A percentile compares a stretch with the other conserved stretches of the same genome.
These are phyloP conservation scores for Euborellia annulipes DNA, from an alignment of 1,140 invertebrate species.

Conservation along the genomic window DNA sequence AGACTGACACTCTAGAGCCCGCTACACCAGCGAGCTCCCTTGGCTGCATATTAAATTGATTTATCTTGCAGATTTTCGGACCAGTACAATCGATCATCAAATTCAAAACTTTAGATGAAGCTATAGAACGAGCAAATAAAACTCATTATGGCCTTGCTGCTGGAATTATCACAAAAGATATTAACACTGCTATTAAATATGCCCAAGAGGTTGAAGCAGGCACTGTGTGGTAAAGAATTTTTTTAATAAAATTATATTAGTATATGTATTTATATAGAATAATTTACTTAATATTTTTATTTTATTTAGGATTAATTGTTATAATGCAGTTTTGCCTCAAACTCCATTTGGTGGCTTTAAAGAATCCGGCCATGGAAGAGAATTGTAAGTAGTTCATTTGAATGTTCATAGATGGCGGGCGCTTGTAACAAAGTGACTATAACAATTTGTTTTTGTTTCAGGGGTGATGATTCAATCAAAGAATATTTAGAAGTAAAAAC, in stretches of 20 bases:
- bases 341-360: slow-evolving; percentile 81
- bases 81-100: slow-evolving; percentile 84
- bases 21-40: too few relatives aligned
- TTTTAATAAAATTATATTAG: too few relatives aligned
- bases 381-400: slow-evolving; percentile 57
- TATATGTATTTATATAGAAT: too few relatives aligned
- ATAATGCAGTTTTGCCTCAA: slow-evolving; percentile 53
- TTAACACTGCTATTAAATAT: slow-evolving; percentile 63
- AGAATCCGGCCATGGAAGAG: slow-evolving; percentile 68
- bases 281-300: slow-evolving; percentile 11
- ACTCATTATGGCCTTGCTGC: slow-evolving; percentile 80
- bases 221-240: slow-evolving; percentile 85
- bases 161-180: slow-evolving; percentile 72
- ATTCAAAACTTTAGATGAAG: slow-evolving; percentile 76
- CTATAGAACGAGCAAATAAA: slow-evolving; percentile 74
- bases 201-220: slow-evolving; percentile 67
- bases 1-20: too few relatives aligned
- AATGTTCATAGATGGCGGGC: too few relatives aligned
- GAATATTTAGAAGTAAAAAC: too few relatives aligned
- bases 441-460: too few relatives aligned
- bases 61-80: slow-evolving; percentile 93
- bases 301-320: slow-evolving; percentile 61
- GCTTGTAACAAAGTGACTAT: too few relatives aligned
- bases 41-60: too few relatives aligned
- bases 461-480: too few relatives aligned